Evolutionary conservation across 2,113 vertebrate species (phyloP).

Genomic region (Poeciliopsis prolifica): DNA sequence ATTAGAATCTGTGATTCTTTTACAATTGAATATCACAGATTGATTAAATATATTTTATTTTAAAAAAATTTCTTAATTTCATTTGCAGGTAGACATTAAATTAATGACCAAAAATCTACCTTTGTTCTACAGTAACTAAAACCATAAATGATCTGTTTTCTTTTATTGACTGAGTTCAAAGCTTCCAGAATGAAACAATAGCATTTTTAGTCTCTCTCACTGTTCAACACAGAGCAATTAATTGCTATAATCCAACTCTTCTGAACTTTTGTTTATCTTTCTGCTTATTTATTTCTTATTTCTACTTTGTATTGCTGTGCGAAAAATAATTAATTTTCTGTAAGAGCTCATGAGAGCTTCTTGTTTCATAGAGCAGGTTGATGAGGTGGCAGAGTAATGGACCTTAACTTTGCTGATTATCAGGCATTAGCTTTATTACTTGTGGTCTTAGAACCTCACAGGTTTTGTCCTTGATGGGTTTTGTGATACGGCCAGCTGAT

Average conservation of each 20-base stretch:
- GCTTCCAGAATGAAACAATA: background rate
- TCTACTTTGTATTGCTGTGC: background rate
- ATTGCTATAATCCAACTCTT: background rate
- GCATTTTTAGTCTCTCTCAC: background rate
- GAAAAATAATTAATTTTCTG: background rate
- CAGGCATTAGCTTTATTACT: conserved; percentile 61
- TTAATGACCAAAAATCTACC: background rate
- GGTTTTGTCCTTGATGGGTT: conserved; percentile 45
- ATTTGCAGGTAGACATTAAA: background rate
- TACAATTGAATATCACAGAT: background rate
- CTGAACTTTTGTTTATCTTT: background rate
- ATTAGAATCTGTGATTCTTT: background rate
- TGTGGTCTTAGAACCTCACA: conserved; percentile 56
- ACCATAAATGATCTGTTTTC: background rate
- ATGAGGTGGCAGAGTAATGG: conserved; percentile 43
- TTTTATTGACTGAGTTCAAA: background rate
- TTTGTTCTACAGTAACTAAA: background rate
- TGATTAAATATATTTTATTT: background rate
- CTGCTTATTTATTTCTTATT: background rate
- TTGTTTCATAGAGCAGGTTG: conserved; percentile 12
- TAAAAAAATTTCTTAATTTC: background rate
- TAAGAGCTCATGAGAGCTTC: background rate
- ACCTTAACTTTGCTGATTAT: conserved; percentile 60
- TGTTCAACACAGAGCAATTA: background rate
- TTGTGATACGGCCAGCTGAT: conserved; percentile 44